Conservation (phyloP, 2,797 vertebrate species). For the Sebastes goodei region DNA sequence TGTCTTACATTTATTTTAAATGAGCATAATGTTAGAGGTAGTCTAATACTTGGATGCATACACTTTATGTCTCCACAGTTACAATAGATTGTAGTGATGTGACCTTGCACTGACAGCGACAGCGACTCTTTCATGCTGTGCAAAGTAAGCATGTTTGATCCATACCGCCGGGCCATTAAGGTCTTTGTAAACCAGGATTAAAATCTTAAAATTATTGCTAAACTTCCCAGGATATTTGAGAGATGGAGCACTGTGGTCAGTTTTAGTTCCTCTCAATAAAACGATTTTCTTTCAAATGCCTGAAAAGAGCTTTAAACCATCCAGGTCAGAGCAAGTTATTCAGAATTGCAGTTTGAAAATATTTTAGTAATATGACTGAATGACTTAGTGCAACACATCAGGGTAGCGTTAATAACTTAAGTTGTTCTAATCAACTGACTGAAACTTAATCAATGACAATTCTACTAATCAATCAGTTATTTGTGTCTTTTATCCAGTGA, state of each 20-base stretch:
- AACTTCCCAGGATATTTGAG: not conserved
- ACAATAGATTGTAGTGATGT: no score
- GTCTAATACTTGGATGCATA: not conserved
- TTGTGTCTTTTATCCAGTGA: not conserved
- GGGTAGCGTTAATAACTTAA: accelerated
- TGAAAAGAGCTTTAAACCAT: not conserved
- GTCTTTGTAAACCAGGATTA: not conserved
- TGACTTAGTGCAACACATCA: not conserved
- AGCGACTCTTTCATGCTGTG: not conserved
- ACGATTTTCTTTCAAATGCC: not conserved
- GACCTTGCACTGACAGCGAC: not conserved
- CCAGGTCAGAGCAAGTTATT: not conserved
- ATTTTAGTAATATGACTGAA: not conserved
- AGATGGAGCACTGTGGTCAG: not conserved
- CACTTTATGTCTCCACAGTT: no score
- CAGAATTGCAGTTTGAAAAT: not conserved
- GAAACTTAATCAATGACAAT: not conserved
- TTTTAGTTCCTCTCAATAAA: not conserved
- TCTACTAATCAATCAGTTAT: not conserved
- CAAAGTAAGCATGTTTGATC: not conserved
- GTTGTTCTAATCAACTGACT: no score
- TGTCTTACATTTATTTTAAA: not conserved
- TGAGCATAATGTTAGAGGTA: not conserved
- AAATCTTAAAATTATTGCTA: not conserved
- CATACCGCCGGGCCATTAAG: not conserved